A percentile compares a stretch with the other conserved stretches of the same genome.
These are phyloP conservation scores for Dryococelus australis DNA, from an alignment of 2,888 invertebrate genomes.

Conservation along the genomic window DNA sequence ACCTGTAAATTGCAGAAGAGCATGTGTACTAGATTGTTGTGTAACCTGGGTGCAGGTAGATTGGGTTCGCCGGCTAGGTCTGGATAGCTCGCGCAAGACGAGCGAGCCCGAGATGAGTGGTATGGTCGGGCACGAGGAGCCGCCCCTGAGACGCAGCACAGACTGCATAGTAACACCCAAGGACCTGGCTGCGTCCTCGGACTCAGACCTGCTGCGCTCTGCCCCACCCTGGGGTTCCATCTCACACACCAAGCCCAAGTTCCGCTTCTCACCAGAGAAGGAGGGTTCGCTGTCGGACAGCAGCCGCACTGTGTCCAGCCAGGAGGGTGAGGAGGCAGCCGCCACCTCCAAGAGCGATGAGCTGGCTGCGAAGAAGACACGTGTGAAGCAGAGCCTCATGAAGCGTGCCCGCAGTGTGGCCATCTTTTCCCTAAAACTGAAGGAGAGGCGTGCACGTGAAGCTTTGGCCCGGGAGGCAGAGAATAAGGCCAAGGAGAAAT, in stretches of 20 bases:
- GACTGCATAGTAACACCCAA: conserved; percentile 77
- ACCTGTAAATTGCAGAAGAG: too few species aligned
- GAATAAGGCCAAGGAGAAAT: conserved; percentile 62
- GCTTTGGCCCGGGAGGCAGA: conserved; percentile 72
- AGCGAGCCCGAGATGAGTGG: conserved; percentile 61
- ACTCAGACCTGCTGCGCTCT: conserved; percentile 65
- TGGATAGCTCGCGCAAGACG: conserved; percentile 57
- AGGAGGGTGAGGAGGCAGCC: conserved; percentile 58
- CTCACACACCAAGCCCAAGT: conserved; percentile 54
- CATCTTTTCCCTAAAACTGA: conserved; percentile 82
- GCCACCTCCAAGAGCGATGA: conserved; percentile 40
- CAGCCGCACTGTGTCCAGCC: conserved; percentile 65
- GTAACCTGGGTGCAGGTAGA: conserved; percentile 58
- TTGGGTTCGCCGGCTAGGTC: conserved; percentile 70
- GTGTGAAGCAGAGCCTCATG: conserved; percentile 77
- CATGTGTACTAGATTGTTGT: neutral
- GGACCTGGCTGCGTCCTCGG: conserved; percentile 66
- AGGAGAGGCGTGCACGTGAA: conserved; percentile 79
- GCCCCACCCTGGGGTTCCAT: conserved; percentile 65
- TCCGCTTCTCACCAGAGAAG: conserved; percentile 56
- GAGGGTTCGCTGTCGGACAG: conserved; percentile 59
- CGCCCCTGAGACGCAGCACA: conserved; percentile 76
- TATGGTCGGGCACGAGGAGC: conserved; percentile 60
- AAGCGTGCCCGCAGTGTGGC: conserved; percentile 86
- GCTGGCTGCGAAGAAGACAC: conserved; percentile 65